Conservation (phyloP, 2,888 invertebrate species). For the Odontothrips loti region DNA sequence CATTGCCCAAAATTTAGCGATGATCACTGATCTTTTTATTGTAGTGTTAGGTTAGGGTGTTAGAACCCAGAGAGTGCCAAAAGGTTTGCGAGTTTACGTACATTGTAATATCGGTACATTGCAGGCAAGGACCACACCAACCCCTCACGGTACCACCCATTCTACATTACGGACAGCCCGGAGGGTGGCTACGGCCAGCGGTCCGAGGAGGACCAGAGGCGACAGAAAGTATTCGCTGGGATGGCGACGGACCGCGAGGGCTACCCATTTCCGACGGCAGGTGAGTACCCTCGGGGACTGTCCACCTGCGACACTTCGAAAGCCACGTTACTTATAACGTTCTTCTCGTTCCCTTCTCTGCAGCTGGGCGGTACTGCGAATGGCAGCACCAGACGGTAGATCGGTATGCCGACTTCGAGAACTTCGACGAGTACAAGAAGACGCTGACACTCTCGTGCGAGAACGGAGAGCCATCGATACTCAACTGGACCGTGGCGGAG, state of each 20-base stretch:
- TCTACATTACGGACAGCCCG: constrained; percentile 81
- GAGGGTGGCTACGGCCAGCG: constrained; percentile 86
- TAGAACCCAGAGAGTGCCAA: too few relatives aligned
- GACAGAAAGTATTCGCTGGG: constrained; percentile 75
- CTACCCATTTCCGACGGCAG: constrained; percentile 73
- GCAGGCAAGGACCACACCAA: constrained; percentile 67
- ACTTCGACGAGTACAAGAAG: constrained; percentile 71
- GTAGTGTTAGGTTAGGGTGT: too few relatives aligned
- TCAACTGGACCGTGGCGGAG: constrained; percentile 80
- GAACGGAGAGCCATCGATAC: constrained; percentile 66
- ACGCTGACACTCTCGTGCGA: constrained; percentile 73
- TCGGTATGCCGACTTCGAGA: constrained; percentile 63
- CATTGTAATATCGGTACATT: constrained; percentile 24
- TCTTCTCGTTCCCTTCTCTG: constrained; percentile 23
- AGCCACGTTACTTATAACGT: too few relatives aligned
- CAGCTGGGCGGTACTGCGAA: constrained; percentile 81
- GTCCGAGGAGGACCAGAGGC: constrained; percentile 60
- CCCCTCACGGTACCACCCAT: constrained; percentile 82
- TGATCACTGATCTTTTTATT: too few relatives aligned
- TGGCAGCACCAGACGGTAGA: constrained; percentile 78
- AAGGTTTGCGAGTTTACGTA: too few relatives aligned
- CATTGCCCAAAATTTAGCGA: too few relatives aligned
- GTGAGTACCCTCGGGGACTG: constrained; percentile 50
- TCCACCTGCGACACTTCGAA: background rate
- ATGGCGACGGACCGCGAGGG: constrained; percentile 71